These are phyloP conservation scores for Geodia barretti DNA, from an alignment of 37 sponge, comb jelly and placozoan species.

Conservation along the genomic window DNA sequence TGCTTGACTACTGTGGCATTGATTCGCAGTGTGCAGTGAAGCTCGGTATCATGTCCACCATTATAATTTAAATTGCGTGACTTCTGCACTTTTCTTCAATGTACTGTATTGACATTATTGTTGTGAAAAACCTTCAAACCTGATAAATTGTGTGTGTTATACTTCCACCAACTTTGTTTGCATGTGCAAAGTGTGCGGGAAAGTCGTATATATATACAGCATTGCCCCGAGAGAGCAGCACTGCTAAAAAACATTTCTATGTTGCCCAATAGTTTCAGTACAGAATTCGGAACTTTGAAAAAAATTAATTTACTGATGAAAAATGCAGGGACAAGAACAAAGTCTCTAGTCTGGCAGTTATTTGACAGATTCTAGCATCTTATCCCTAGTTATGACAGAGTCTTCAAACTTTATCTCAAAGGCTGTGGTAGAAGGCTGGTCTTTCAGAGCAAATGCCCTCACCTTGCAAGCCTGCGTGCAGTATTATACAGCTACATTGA, in stretches of 20 bases:
- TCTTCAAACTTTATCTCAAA: slow-evolving; percentile 89
- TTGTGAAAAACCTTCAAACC: background rate
- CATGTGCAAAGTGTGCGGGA: background rate
- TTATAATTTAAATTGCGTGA: no score
- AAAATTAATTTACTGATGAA: no score
- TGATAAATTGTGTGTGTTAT: background rate
- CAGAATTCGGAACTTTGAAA: no score
- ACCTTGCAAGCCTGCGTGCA: slow-evolving; percentile 70
- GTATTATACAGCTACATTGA: no score
- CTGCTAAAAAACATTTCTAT: background rate
- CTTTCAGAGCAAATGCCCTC: slow-evolving; percentile 59
- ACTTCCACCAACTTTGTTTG: background rate
- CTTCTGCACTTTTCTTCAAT: background rate
- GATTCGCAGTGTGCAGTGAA: no score
- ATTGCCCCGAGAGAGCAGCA: background rate
- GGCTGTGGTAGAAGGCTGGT: slow-evolving; percentile 60
- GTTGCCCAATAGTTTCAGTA: background rate
- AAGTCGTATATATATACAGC: background rate
- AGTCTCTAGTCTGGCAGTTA: no score
- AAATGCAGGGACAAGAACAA: no score
- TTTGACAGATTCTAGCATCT: slow-evolving; percentile 53
- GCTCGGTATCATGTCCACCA: no score
- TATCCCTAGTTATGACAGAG: slow-evolving; percentile 68
- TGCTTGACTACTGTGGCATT: no score
- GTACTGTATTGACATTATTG: background rate